These are phyloP conservation scores for Halocynthia aurantium DNA, from an alignment of 23 tunicate genomes.

Conservation along the genomic window DNA sequence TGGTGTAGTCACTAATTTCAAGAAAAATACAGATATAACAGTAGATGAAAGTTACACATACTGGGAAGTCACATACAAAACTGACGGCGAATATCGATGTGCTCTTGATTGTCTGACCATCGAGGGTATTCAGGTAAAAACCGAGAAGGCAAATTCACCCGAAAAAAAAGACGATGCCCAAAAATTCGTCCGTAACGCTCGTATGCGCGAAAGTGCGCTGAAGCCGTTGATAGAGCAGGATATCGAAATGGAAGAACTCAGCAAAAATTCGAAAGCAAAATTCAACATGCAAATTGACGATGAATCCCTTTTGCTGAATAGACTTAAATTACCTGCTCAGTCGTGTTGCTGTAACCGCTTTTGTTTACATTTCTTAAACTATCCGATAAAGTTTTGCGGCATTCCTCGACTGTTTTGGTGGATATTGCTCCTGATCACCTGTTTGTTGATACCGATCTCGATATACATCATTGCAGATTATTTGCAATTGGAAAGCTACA, in stretches of 20 bases:
- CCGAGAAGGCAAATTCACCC: neutral
- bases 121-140: constrained; percentile 22
- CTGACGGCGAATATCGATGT: constrained; percentile 27
- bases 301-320: too few relatives aligned
- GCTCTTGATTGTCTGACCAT: constrained; percentile 36
- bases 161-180: too few relatives aligned
- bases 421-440: constrained; percentile 37
- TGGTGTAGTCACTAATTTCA: constrained; percentile 44
- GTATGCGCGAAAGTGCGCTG: too few relatives aligned
- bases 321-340: too few relatives aligned
- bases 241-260: too few relatives aligned
- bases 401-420: constrained; percentile 59
- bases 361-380: constrained; percentile 42
- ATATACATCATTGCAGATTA: constrained; percentile 48
- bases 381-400: constrained; percentile 62
- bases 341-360: constrained; percentile 24
- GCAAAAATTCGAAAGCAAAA: too few relatives aligned
- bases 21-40: neutral
- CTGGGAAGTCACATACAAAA: constrained; percentile 37
- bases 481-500: constrained; percentile 42
- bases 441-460: constrained; percentile 49
- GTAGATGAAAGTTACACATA: neutral
- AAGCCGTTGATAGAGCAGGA: too few relatives aligned
- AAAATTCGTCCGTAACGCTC: too few relatives aligned
- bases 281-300: too few relatives aligned